Evolutionary conservation across 2,888 invertebrate species (phyloP), one percentile per base, ranked within the genome.

Genomic region (Elysia crispata): DNA sequence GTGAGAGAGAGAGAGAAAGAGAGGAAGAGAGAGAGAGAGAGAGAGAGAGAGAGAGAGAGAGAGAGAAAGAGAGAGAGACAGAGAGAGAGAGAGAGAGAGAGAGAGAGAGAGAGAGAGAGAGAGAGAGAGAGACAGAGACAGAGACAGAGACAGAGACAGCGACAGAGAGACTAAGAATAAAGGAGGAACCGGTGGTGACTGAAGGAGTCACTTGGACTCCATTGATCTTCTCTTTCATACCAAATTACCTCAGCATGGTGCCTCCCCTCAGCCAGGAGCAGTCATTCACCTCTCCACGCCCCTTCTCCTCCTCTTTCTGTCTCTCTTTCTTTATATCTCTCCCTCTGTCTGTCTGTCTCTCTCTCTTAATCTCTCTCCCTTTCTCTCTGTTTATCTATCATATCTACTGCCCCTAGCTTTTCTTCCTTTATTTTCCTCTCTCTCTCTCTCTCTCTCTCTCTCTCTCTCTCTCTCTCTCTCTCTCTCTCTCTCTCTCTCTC

Each of bases 1-100:
- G 62, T 62, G 75, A 74, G 50, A 75, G 75, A 62, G 31, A 62
- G 31, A 62, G 30, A 69, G 60, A 75, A n/a, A 62, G 75, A 75
- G 62, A 75, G 41, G 33, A 31, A 75, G 75, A 66, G 25, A 76
- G 76, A 76, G n/a, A 76, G 30, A 64, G 15, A 66, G 66, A 76
- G 33, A 23, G 64, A 64, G 11, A 33, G 64, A 76, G 23, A 31
- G 76, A 64, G 33, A 76, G 33, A 76, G 33, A 62, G n/a, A 76
- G 13, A 64, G 76, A 76, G 30, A 41, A 23, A 64, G 25, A 64
- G 64, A 64, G 31, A n/a, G 60, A 60, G 49, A 62, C 33, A 41
- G 41, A 70, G 33, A 41, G 49, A 41, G 70, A 70, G 33, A 49
- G 33, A 41, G 70, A 70, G 41, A n/a, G 18, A 73, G 23, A 73